Base-by-base conservation (phyloP, 2,888 invertebrate species). In the Callyntrura guangdongensis region DNA sequence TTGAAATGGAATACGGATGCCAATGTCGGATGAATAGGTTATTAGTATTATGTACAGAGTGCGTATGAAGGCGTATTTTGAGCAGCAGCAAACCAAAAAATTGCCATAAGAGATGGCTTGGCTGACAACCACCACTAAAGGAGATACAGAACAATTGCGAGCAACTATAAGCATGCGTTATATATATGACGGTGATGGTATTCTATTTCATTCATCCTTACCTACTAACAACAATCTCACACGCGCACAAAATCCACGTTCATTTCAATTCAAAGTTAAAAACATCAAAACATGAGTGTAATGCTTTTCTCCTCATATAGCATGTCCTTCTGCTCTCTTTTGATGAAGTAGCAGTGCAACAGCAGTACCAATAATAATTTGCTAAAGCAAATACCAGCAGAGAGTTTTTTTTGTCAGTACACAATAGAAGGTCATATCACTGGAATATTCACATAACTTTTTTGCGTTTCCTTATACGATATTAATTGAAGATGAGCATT, bases 401-500 rank as follows among this genome's bases (percentile, higher is more conserved):
- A 64, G 25, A 22, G 22, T 25, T 8, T 36, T 64, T 64, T 20
- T 64, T 64, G 61, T 64, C 12, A 14, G 56, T 5, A 47, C 11
- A 69, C 67, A 79, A 56, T 79, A 56, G 79, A 79, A 79, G 79
- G 79, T 79, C 79, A 77, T 25, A 77, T 22, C 12, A 25, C 25
- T 49, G 25, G 36, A 36, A 77, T 77, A 72, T 49, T 77, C 74
- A 56, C 25, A 20, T 11, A 1, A 25, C 14, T n/a, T 56, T 56
- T 79, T 25, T n/a, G n/a, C 20, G 22, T 25, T 79, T 79, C 79
- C 79, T 56, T 56, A 56, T 56, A 79, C 12, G 25, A 79, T 79
- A n/a, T 56, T 79, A 79, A 79, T 79, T 79, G 79, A 79, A 53
- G 79, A 79, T 79, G 79, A 79, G 79, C 79, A 79, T 53, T n/a